phyloP scores from a whole-genome alignment of 2,888 invertebrate genomes.

The Sinohyriopsis cumingii region DNA sequence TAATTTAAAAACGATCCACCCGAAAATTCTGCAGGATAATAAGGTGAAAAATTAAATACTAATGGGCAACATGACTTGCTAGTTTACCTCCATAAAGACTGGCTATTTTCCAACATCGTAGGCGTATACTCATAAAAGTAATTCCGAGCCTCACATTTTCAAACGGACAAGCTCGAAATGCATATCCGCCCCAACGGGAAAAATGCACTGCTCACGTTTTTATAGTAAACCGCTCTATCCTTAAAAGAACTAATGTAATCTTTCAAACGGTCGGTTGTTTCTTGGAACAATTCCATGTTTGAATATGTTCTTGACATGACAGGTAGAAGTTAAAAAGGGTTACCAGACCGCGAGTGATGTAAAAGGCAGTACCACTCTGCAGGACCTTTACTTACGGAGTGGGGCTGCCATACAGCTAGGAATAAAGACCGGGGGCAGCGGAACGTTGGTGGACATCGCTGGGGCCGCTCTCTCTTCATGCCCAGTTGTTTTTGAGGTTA shows the following conservation, averaged over 20 bases:
- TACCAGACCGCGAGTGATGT: conserved; percentile 32
- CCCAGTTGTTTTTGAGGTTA: conserved; percentile 47
- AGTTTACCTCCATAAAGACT: background rate
- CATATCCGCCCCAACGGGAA: no score
- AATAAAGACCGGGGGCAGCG: conserved; percentile 22
- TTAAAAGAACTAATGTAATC: no score
- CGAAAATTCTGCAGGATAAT: conserved; percentile 3
- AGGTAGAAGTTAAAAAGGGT: conserved; percentile 34
- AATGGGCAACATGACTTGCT: background rate
- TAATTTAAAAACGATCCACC: no score
- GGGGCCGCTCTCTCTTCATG: conserved; percentile 44
- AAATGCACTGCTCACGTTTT: no score
- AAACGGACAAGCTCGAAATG: no score
- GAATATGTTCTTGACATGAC: background rate
- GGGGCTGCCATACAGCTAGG: conserved; percentile 41
- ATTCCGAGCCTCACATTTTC: no score
- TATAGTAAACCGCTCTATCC: no score
- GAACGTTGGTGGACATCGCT: conserved; percentile 38
- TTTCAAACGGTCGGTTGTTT: conserved; percentile 1
- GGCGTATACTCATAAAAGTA: no score
- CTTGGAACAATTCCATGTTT: background rate
- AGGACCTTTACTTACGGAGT: conserved; percentile 38
- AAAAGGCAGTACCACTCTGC: conserved; percentile 5
- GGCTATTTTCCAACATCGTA: no score
- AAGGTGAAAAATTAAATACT: background rate